A percentile compares a stretch with the other conserved stretches of the same genome.
Conservation (phyloP, 1,140 invertebrate species). For the Eueides isabella region DNA sequence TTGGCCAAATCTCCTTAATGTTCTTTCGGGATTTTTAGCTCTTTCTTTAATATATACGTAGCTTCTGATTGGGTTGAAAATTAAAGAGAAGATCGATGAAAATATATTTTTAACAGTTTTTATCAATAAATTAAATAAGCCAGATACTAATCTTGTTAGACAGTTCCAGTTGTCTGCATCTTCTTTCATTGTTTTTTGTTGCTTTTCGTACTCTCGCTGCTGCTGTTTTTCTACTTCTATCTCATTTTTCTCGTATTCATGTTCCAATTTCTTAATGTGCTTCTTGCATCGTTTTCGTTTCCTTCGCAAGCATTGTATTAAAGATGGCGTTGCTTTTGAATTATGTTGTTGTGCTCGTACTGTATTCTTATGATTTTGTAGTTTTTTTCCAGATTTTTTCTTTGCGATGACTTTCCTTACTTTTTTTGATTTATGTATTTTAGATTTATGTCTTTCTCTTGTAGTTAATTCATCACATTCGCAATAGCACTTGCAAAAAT, state of each 20-base stretch:
- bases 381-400: not conserved
- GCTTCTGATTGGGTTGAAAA: conserved; percentile 47
- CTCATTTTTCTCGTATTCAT: conserved; percentile 34
- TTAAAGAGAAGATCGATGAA: conserved; percentile 26
- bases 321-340: conserved; percentile 11
- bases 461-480: not conserved
- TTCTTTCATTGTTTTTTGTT: conserved; percentile 35
- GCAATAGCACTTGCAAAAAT: not conserved
- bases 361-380: not conserved
- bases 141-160: conserved; percentile 43
- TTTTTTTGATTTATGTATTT: not conserved
- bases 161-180: conserved; percentile 44
- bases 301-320: conserved; percentile 24
- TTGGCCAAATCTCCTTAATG: conserved; percentile 34
- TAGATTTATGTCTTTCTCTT: not conserved
- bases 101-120: conserved; percentile 33
- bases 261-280: conserved; percentile 33
- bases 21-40: conserved; percentile 40
- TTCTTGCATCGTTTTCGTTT: conserved; percentile 25
- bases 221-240: conserved; percentile 33
- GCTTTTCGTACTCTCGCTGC: conserved; percentile 32
- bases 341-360: conserved; percentile 2
- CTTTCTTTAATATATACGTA: conserved; percentile 43
- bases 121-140: conserved; percentile 43
- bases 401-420: not conserved